Conservation (phyloP, 1,140 invertebrate species). For the Trinorchestia longiramus region DNA sequence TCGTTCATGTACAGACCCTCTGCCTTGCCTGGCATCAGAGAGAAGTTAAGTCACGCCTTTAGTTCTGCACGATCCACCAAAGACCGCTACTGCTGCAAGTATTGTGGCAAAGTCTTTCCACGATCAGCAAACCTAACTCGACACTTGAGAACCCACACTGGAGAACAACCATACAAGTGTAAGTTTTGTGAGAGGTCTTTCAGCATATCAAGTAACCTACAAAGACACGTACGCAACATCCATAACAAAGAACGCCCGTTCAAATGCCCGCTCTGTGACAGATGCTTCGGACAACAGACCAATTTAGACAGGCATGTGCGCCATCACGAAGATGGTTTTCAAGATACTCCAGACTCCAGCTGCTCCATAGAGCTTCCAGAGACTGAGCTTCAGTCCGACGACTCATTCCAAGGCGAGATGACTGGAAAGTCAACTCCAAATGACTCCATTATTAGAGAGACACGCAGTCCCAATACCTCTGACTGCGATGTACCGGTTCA, state of each 20-base stretch:
- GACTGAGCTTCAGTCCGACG: not conserved
- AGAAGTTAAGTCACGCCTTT: not conserved
- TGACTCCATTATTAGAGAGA: not conserved
- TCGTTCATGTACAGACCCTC: slow-evolving; percentile 10
- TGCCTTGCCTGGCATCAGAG: not conserved
- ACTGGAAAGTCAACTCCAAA: not conserved
- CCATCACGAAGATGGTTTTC: slow-evolving; percentile 84
- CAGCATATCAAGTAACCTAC: slow-evolving; percentile 97
- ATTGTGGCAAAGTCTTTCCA: slow-evolving; percentile 96
- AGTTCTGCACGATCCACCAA: slow-evolving; percentile 67
- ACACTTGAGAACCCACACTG: slow-evolving; percentile 96
- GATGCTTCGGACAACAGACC: slow-evolving; percentile 98
- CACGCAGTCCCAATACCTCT: not conserved
- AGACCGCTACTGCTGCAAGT: slow-evolving; percentile 97
- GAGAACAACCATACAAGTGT: slow-evolving; percentile 97
- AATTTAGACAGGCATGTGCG: slow-evolving; percentile 97
- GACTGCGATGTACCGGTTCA: too few relatives aligned
- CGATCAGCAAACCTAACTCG: slow-evolving; percentile 96
- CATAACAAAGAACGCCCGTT: slow-evolving; percentile 98
- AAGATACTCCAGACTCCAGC: slow-evolving; percentile 46
- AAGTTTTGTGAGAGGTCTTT: slow-evolving; percentile 98
- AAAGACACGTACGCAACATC: slow-evolving; percentile 98
- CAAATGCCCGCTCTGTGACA: slow-evolving; percentile 73
- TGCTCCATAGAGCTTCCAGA: not conserved
- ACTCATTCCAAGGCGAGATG: not conserved